Conservation (phyloP, 2,797 vertebrate genomes). For the Tinamus major region DNA sequence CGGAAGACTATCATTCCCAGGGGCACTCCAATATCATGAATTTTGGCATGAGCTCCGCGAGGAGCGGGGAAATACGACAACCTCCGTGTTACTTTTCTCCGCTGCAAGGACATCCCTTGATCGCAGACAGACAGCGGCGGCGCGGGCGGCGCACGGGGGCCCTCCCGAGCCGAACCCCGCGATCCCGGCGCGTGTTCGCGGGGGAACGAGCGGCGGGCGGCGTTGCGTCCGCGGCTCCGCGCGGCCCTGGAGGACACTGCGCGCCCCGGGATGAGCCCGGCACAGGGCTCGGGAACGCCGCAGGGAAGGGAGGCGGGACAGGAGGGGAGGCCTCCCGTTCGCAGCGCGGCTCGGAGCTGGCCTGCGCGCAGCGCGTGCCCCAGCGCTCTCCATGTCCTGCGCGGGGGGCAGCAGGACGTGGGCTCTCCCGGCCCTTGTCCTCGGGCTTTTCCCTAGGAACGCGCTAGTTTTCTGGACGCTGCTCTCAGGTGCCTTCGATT, state of each 20-base stretch:
- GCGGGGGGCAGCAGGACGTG: accelerated
- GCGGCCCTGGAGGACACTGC: not conserved
- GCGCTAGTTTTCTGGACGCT: accelerated
- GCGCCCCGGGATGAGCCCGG: accelerated
- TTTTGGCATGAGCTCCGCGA: not conserved
- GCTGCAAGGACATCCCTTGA: accelerated
- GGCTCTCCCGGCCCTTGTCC: not conserved
- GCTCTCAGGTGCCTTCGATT: not conserved
- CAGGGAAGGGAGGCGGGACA: accelerated
- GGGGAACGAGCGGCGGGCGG: too few species aligned
- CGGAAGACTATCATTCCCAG: too few species aligned
- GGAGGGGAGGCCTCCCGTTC: not conserved
- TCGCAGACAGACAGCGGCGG: not conserved
- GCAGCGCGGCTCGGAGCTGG: not conserved
- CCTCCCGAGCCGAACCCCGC: not conserved
- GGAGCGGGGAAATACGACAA: not conserved
- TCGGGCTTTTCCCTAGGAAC: accelerated
- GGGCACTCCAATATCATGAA: not conserved
- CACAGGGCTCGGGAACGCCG: accelerated
- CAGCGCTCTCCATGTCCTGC: not conserved
- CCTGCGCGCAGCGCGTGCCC: accelerated
- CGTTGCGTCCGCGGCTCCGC: accelerated
- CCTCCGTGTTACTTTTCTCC: not conserved
- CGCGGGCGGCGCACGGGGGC: not conserved
- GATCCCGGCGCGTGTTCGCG: too few species aligned